Evolutionary conservation across 1,140 invertebrate species (phyloP), one percentile per base, ranked within the genome.

Genomic region (Camponotus pennsylvanicus): DNA sequence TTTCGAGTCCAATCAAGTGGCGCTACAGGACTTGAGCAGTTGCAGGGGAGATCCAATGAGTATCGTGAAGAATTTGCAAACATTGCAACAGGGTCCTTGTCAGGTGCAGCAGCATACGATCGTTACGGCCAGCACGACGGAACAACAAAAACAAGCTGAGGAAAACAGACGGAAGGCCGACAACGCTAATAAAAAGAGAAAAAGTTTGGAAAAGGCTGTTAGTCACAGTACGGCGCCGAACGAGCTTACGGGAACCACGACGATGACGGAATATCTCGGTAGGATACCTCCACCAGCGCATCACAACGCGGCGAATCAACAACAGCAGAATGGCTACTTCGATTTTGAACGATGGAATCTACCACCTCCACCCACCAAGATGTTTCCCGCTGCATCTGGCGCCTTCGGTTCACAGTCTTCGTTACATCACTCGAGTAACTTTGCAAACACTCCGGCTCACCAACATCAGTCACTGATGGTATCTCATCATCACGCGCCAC

Each of bases 291-390:
- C 97, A 8, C 97, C 97, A 27, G 97, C 97, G 6, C 97, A 97
- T 93, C 96, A 97, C 52, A 97, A 96, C 55, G 40, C 79, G 67
- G 40, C 79, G 67, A 96, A 96, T 92, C 94, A 94, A 49, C 93
- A 90, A 55, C 92, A 93, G 32, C 96, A 97, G 90, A 97, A 97
- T 91, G 97, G 97, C 69, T 97, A 97, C 91, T 97, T 97, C 88
- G 97, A 97, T 92, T 97, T 97, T 92, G 97, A 97, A 85, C 95
- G 97, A 80, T 97, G 97, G 97, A 97, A 97, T 92, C 93, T 97
- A 69, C 95, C 96, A 52, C 96, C 96, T 8, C 95, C 96, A n/a
- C 95, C 96, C 42, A 80, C 94, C 0, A 97, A 97, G 95, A 96
- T 97, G 91, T 97, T 97, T 92, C 93, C 96, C 9, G 95, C 95